These are phyloP conservation scores for Plebejus anna DNA, from an alignment of 2,888 invertebrate genomes.

Conservation along the genomic window DNA sequence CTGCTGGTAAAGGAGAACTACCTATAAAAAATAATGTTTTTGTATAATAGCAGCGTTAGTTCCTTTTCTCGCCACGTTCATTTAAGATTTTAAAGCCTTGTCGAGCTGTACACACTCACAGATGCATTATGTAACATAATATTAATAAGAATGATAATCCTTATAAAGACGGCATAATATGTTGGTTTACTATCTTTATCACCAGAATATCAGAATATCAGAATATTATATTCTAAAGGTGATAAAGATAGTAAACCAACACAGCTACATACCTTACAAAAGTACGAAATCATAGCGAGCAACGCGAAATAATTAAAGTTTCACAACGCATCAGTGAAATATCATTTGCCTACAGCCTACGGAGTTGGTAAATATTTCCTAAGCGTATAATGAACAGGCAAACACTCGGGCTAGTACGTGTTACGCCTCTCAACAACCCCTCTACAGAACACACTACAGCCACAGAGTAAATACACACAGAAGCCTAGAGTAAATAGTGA, in stretches of 20 bases:
- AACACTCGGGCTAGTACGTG: slow-evolving; percentile 10
- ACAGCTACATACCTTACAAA: background rate
- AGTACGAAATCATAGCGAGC: background rate
- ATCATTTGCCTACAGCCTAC: slow-evolving; percentile 9
- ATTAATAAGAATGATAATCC: too few relatives aligned
- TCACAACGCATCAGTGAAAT: slow-evolving; percentile 7
- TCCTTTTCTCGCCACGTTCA: too few relatives aligned
- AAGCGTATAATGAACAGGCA: slow-evolving; percentile 14
- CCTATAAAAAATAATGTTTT: too few relatives aligned
- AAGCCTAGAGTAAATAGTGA: background rate
- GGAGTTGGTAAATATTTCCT: slow-evolving; percentile 25
- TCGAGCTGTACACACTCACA: too few relatives aligned
- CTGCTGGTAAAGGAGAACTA: too few relatives aligned
- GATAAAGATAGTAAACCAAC: background rate
- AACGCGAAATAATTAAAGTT: slow-evolving; percentile 10
- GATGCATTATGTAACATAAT: too few relatives aligned
- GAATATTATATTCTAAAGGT: too few relatives aligned
- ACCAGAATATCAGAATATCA: too few relatives aligned
- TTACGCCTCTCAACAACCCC: slow-evolving; percentile 21
- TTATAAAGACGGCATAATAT: too few relatives aligned
- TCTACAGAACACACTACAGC: slow-evolving; percentile 19
- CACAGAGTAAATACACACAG: background rate
- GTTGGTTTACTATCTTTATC: too few relatives aligned
- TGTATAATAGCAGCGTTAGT: too few relatives aligned
- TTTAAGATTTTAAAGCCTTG: too few relatives aligned